These are phyloP conservation scores for Ophiothrix spiculata DNA, from an alignment of 35 echinoderm and acorn worm species.

Conservation along the genomic window DNA sequence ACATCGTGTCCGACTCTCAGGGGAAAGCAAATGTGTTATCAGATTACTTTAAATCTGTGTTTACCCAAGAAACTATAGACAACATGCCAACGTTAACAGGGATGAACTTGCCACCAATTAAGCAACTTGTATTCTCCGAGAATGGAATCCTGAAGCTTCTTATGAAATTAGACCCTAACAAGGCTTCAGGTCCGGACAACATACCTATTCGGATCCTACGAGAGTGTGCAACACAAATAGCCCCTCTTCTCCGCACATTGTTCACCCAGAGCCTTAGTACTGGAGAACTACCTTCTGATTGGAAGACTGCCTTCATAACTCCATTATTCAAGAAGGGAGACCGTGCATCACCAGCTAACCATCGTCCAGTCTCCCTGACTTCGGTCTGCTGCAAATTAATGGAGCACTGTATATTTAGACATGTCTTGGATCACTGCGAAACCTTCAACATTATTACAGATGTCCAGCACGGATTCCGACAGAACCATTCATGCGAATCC, in stretches of 20 bases:
- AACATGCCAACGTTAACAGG: neutral
- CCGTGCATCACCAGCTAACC: neutral
- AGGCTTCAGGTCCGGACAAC: constrained; percentile 1
- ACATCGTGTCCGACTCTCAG: neutral
- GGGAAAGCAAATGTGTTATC: neutral
- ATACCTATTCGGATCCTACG: neutral
- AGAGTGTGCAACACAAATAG: constrained; percentile 4
- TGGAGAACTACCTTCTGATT: constrained; percentile 1
- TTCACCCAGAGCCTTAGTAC: neutral
- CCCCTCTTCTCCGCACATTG: constrained; percentile 1
- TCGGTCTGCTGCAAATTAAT: neutral
- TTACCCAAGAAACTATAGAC: neutral
- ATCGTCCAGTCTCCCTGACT: constrained; percentile 15
- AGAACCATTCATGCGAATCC: neutral
- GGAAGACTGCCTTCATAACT: neutral
- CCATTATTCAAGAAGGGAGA: neutral
- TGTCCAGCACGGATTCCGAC: constrained; percentile 9
- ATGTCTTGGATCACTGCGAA: constrained; percentile 9
- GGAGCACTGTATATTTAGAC: neutral
- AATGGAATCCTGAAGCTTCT: constrained; percentile 2
- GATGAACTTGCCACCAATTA: neutral
- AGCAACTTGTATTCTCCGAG: neutral
- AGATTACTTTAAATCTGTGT: neutral
- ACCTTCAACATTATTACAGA: neutral
- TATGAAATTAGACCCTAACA: constrained; percentile 8